A percentile compares a stretch with the other conserved stretches of the same genome.
Evolutionary conservation across 2,888 invertebrate genomes (phyloP).

Genomic region (Mythimna vitellina): DNA sequence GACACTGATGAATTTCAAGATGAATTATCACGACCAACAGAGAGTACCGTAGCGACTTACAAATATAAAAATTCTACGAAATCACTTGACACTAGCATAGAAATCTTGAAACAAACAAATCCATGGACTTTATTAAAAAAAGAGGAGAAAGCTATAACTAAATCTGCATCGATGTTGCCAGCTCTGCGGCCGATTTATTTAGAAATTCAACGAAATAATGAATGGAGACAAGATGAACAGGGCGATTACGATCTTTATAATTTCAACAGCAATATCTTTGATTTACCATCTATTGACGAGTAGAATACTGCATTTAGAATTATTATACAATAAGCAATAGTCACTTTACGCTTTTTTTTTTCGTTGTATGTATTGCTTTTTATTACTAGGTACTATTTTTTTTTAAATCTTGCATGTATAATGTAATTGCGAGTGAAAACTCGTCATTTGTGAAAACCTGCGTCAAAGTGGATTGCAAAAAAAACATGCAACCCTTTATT

Average conservation of each 20-base stretch:
- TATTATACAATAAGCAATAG: not conserved
- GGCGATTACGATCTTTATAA: constrained; percentile 71
- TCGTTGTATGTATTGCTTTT: not conserved
- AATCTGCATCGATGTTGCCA: constrained; percentile 71
- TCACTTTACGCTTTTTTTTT: not conserved
- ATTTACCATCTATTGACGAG: constrained; percentile 52
- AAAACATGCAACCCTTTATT: not conserved
- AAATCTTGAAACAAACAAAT: constrained; percentile 31
- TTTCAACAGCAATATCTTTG: constrained; percentile 67
- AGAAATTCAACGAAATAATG: constrained; percentile 73
- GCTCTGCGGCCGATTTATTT: constrained; percentile 74
- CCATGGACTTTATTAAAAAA: constrained; percentile 52
- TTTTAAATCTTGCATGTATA: not conserved
- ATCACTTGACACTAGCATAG: not conserved
- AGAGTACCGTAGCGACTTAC: constrained; percentile 25
- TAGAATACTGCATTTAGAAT: constrained; percentile 1
- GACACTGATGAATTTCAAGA: constrained; percentile 65
- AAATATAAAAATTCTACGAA: constrained; percentile 37
- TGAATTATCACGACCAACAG: constrained; percentile 58
- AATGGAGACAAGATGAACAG: constrained; percentile 74
- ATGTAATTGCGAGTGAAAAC: not conserved
- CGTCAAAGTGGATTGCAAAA: not conserved
- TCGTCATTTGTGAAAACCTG: not conserved
- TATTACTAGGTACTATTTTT: not conserved
- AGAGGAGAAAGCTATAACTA: constrained; percentile 51